A percentile compares a stretch with the other conserved stretches of the same genome.
These are phyloP conservation scores for Drosophila helvetica DNA, from an alignment of 2,888 invertebrate genomes.

Conservation along the genomic window DNA sequence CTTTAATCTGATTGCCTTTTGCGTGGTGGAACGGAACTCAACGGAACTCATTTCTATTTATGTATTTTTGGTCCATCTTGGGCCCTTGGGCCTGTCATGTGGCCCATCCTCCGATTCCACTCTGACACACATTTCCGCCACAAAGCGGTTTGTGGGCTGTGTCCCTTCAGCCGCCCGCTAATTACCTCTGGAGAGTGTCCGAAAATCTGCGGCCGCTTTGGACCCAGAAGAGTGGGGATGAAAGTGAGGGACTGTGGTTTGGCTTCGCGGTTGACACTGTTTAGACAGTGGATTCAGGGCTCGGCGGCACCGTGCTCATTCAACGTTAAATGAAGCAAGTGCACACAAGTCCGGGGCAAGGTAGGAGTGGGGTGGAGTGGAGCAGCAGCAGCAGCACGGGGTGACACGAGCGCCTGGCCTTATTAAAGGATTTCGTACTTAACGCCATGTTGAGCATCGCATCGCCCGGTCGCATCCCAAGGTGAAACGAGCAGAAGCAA, in stretches of 20 bases:
- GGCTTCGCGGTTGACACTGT: slow-evolving; percentile 54
- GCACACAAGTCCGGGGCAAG: slow-evolving; percentile 53
- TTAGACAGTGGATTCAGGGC: slow-evolving; percentile 49
- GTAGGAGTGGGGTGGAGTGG: no score
- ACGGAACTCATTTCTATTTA: not conserved
- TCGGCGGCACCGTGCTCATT: slow-evolving; percentile 5
- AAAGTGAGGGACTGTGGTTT: slow-evolving; percentile 20
- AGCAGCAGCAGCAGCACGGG: not conserved
- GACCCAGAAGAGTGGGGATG: not conserved
- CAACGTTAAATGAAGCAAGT: slow-evolving; percentile 70
- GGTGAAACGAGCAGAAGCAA: slow-evolving; percentile 40
- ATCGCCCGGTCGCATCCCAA: slow-evolving; percentile 21
- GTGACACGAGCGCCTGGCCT: slow-evolving; percentile 51
- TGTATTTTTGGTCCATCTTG: not conserved
- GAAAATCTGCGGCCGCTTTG: slow-evolving; percentile 33
- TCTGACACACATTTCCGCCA: slow-evolving; percentile 27
- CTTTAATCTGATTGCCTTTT: no score
- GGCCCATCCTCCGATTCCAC: not conserved
- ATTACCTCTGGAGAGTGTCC: slow-evolving; percentile 37
- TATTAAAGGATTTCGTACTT: slow-evolving; percentile 68
- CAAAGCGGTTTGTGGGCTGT: slow-evolving; percentile 7
- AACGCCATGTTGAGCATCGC: slow-evolving; percentile 40
- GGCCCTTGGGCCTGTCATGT: not conserved
- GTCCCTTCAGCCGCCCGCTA: slow-evolving; percentile 12
- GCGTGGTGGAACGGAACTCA: no score